Conservation (phyloP, 2,888 invertebrate species). For the Dicranocentrus wangi region DNA sequence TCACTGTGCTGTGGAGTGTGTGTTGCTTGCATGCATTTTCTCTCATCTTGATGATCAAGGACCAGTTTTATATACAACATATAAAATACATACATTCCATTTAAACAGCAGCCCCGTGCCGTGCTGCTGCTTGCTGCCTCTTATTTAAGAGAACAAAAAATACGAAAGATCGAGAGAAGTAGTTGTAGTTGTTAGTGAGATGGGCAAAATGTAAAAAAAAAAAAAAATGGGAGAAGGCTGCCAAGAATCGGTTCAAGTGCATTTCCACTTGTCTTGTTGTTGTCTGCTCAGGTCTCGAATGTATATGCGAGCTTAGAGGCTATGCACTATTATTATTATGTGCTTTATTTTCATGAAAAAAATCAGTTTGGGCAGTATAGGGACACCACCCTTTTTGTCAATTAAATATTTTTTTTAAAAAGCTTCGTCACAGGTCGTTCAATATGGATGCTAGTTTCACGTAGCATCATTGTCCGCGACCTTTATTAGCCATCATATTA, state of each 20-base stretch:
- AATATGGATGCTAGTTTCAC: too few species aligned
- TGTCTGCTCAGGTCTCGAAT: constrained; percentile 42
- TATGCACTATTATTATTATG: not conserved
- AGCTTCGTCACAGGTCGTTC: too few species aligned
- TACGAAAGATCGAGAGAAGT: too few species aligned
- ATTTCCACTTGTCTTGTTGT: constrained; percentile 51
- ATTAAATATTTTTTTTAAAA: too few species aligned
- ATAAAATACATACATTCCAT: not conserved
- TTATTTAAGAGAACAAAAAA: too few species aligned
- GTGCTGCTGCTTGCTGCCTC: too few species aligned
- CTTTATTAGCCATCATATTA: too few species aligned
- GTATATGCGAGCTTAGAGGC: constrained; percentile 12
- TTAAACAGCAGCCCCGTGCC: too few species aligned
- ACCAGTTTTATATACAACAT: not conserved
- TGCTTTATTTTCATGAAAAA: not conserved
- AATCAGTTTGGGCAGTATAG: not conserved
- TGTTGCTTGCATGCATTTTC: not conserved
- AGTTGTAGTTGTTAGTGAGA: too few species aligned
- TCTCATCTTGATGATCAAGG: constrained; percentile 32
- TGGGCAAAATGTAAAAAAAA: not conserved
- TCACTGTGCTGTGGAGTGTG: not conserved
- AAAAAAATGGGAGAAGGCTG: constrained; percentile 41
- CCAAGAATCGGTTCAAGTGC: constrained; percentile 57
- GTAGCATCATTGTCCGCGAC: too few species aligned
- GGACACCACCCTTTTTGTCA: not conserved